A percentile compares a stretch with the other conserved stretches of the same genome.
These are phyloP conservation scores for Lepidocyrtinus sp. DNA, from an alignment of 2,888 invertebrate species.

Conservation along the genomic window DNA sequence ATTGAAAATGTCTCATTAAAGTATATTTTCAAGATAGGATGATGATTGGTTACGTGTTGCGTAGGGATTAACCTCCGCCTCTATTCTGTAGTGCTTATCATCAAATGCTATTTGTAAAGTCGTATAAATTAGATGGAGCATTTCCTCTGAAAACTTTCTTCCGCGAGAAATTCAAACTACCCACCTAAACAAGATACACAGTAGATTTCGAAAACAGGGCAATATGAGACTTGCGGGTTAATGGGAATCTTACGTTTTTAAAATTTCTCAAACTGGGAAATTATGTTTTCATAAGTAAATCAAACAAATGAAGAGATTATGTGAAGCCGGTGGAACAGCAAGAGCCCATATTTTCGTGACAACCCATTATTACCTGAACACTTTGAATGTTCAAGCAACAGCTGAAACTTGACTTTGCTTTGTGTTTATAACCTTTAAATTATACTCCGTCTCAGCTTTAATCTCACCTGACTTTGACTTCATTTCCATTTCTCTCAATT, in stretches of 20 bases:
- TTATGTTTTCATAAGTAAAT: no score
- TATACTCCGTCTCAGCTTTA: no score
- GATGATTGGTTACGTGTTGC: no score
- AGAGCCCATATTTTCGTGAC: no score
- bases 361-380: conserved; percentile 16
- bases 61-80: no score
- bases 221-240: not conserved
- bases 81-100: not conserved
- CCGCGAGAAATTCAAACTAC: not conserved
- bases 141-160: not conserved
- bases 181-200: not conserved
- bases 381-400: not conserved
- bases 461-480: no score
- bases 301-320: conserved; percentile 14
- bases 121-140: no score
- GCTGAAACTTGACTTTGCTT: no score
- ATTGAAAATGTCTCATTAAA: conserved; percentile 11
- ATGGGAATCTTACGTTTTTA: not conserved
- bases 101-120: not conserved
- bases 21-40: conserved; percentile 1
- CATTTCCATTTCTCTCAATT: no score
- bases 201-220: not conserved
- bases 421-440: no score
- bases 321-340: not conserved
- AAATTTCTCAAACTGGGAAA: not conserved